A percentile compares a stretch with the other conserved stretches of the same genome.
Evolutionary conservation across 2,113 vertebrate genomes (phyloP).

Genomic region (Pelobates fuscus): DNA sequence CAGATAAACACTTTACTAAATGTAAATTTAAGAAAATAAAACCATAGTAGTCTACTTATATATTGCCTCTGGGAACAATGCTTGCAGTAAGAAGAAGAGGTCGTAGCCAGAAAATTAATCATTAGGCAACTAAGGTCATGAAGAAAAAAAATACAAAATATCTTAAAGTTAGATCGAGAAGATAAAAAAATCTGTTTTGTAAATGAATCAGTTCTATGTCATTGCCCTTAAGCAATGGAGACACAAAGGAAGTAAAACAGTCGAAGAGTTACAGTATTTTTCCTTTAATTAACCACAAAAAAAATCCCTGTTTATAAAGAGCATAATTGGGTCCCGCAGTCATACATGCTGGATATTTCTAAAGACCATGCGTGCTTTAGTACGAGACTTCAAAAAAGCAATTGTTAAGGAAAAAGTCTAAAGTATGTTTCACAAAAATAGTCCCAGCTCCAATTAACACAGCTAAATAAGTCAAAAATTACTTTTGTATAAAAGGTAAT

Average conservation of each 20-base stretch:
- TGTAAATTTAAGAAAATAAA: no score
- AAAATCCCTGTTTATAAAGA: constrained; percentile 12
- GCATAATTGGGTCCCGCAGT: constrained; percentile 32
- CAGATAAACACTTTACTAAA: no score
- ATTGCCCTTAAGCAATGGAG: constrained; percentile 26
- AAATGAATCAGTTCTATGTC: constrained; percentile 27
- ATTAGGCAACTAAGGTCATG: constrained; percentile 49
- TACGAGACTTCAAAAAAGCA: not conserved
- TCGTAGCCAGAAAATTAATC: constrained; percentile 41
- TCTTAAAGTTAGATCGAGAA: not conserved
- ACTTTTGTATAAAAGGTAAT: not conserved
- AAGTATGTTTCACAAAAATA: not conserved
- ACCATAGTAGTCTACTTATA: not conserved
- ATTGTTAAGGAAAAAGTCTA: not conserved
- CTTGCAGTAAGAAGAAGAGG: constrained; percentile 39
- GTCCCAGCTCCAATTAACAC: not conserved
- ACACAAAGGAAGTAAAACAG: constrained; percentile 24
- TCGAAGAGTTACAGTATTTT: constrained; percentile 26
- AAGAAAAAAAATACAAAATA: constrained; percentile 7
- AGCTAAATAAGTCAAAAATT: not conserved
- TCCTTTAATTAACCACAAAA: constrained; percentile 44
- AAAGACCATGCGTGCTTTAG: not conserved
- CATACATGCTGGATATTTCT: constrained; percentile 18
- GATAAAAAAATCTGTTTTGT: constrained; percentile 46
- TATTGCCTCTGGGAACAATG: not conserved